phyloP scores from a whole-genome alignment of 2,888 invertebrate genomes.

The Eristalis pertinax region DNA sequence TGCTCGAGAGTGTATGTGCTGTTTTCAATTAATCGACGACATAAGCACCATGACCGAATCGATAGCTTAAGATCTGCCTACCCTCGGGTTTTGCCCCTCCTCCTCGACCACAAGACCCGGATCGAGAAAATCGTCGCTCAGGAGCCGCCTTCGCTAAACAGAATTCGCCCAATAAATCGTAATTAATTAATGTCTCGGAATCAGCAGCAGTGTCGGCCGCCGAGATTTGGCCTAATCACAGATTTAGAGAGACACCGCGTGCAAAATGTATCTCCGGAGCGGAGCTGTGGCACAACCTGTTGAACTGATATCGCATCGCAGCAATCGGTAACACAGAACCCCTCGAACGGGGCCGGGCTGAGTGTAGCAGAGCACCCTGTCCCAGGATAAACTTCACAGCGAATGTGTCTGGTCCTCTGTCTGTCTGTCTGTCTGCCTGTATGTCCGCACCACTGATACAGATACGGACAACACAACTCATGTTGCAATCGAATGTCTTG shows the following conservation, averaged over 20 bases:
- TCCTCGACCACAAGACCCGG: neutral
- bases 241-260: constrained; percentile 35
- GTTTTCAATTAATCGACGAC: constrained; percentile 72
- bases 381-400: constrained; percentile 56
- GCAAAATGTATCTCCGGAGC: constrained; percentile 18
- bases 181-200: constrained; percentile 79
- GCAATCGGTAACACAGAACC: constrained; percentile 64
- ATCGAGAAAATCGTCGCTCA: neutral
- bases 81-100: neutral
- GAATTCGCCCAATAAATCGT: constrained; percentile 81
- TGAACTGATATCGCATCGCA: constrained; percentile 63
- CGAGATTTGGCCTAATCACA: constrained; percentile 65
- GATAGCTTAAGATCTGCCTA: constrained; percentile 55
- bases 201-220: constrained; percentile 67
- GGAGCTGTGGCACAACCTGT: constrained; percentile 53
- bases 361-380: constrained; percentile 45
- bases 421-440: constrained; percentile 69
- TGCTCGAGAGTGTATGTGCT: constrained; percentile 40
- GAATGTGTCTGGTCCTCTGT: constrained; percentile 51
- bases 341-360: constrained; percentile 1
- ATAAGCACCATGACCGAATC: constrained; percentile 70
- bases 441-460: constrained; percentile 71
- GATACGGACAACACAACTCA: constrained; percentile 35
- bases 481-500: constrained; percentile 57
- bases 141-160: constrained; percentile 42